Conservation (phyloP, 2,113 vertebrate species). For the Acrocephalus arundinaceus region DNA sequence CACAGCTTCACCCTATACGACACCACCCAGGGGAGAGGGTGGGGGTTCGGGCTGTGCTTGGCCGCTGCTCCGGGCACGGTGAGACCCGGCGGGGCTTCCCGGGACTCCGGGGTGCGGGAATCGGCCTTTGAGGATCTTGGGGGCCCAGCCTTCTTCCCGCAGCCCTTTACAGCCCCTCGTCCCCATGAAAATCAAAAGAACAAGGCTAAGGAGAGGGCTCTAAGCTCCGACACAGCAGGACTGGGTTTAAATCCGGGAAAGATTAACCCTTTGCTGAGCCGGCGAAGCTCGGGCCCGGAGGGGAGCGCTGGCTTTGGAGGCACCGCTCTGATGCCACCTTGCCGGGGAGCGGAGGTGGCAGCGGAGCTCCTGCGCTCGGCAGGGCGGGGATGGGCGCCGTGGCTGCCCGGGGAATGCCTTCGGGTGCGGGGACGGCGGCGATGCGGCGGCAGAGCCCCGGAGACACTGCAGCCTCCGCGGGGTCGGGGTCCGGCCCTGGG, state of each 20-base stretch:
- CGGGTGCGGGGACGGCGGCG: neutral
- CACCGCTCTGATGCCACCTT: neutral
- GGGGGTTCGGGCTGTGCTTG: neutral
- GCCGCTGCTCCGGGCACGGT: neutral
- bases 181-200: conserved; percentile 64
- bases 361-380: neutral
- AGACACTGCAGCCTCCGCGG: neutral
- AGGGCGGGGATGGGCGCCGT: neutral
- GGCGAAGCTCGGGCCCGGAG: neutral
- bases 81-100: neutral
- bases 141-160: neutral
- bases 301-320: neutral
- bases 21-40: accelerated
- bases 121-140: neutral
- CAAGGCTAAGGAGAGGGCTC: conserved; percentile 56
- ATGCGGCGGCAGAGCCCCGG: neutral
- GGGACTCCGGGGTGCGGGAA: neutral
- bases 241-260: conserved; percentile 57
- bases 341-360: neutral
- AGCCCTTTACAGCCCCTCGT: neutral
- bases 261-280: conserved; percentile 57
- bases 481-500: neutral
- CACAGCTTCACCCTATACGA: neutral
- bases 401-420: neutral
- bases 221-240: conserved; percentile 65